These are phyloP conservation scores for Drosophila arawakana DNA, from an alignment of 1,140 invertebrate genomes.

Conservation along the genomic window DNA sequence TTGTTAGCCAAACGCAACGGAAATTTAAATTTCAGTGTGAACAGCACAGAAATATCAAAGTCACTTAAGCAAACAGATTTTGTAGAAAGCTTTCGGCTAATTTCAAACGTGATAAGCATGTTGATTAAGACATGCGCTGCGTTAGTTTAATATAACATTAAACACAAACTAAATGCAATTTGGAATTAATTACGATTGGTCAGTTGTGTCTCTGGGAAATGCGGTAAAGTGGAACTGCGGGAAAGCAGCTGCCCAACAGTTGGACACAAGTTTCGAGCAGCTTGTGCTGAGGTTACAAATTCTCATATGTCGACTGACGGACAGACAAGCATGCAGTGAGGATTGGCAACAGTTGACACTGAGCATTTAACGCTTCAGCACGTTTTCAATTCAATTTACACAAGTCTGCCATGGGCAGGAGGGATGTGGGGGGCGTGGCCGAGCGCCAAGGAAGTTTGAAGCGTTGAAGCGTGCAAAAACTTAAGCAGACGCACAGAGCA, in stretches of 20 bases:
- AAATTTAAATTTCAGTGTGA: conserved; percentile 9
- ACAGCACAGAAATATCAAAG: neutral
- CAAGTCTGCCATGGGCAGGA: conserved; percentile 39
- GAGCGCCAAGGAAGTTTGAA: conserved; percentile 74
- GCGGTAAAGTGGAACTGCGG: neutral
- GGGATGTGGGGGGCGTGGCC: conserved; percentile 21
- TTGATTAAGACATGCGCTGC: conserved; percentile 3
- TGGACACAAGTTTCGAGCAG: conserved; percentile 48
- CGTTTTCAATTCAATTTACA: conserved; percentile 84
- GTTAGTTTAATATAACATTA: conserved; percentile 28
- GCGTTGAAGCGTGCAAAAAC: conserved; percentile 79
- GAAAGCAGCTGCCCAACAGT: conserved; percentile 5
- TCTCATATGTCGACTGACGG: conserved; percentile 77
- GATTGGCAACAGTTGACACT: conserved; percentile 82
- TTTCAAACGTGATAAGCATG: conserved; percentile 20
- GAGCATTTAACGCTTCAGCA: conserved; percentile 84
- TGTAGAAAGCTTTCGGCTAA: conserved; percentile 18
- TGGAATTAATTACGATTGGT: conserved; percentile 71
- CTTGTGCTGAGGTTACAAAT: conserved; percentile 81
- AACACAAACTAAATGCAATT: conserved; percentile 59
- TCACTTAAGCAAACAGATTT: conserved; percentile 47
- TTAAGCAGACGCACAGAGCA: conserved; percentile 78
- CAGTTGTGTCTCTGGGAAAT: conserved; percentile 26
- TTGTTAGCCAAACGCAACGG: conserved; percentile 4
- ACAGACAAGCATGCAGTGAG: conserved; percentile 17